phyloP scores from a whole-genome alignment of 2,113 vertebrate genomes.

The Mixornis gularis region DNA sequence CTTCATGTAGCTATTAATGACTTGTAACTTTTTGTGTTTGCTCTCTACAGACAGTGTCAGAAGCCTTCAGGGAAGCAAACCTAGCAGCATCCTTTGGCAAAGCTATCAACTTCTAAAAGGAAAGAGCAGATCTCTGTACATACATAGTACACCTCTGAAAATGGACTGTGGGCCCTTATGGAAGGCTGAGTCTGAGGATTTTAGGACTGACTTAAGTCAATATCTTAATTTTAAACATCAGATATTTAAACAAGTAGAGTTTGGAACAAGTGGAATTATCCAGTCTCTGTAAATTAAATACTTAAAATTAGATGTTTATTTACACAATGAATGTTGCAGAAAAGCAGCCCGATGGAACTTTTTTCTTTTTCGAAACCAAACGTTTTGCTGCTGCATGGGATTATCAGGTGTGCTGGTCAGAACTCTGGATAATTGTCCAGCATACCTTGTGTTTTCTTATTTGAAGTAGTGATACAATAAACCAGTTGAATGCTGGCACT shows the following conservation, averaged over 20 bases:
- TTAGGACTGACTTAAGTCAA: conserved; percentile 58
- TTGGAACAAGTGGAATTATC: conserved; percentile 55
- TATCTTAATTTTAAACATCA: conserved; percentile 41
- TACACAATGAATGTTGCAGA: conserved; percentile 41
- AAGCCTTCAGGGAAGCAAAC: conserved; percentile 98
- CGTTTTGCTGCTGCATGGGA: conserved; percentile 13
- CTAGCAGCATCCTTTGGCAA: conserved; percentile 95
- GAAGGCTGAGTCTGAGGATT: conserved; percentile 43
- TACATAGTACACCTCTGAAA: conserved; percentile 31
- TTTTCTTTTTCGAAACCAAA: conserved; percentile 1
- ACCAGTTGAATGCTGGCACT: conserved; percentile 15
- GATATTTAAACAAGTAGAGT: conserved; percentile 59
- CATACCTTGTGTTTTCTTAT: conserved; percentile 17
- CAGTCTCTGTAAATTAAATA: conserved; percentile 59
- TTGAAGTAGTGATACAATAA: conserved; percentile 6
- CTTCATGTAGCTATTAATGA: background rate
- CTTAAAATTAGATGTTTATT: conserved; percentile 25
- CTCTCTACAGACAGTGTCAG: conserved; percentile 88
- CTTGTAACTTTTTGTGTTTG: conserved; percentile 19
- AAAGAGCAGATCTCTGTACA: conserved; percentile 33
- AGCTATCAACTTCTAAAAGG: conserved; percentile 93
- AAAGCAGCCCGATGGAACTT: background rate
- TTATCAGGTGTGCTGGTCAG: background rate
- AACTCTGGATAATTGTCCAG: background rate
- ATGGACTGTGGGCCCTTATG: conserved; percentile 30